These are phyloP conservation scores for Rhegmatorhina hoffmannsi DNA, from an alignment of 2,113 vertebrate genomes.

Conservation along the genomic window DNA sequence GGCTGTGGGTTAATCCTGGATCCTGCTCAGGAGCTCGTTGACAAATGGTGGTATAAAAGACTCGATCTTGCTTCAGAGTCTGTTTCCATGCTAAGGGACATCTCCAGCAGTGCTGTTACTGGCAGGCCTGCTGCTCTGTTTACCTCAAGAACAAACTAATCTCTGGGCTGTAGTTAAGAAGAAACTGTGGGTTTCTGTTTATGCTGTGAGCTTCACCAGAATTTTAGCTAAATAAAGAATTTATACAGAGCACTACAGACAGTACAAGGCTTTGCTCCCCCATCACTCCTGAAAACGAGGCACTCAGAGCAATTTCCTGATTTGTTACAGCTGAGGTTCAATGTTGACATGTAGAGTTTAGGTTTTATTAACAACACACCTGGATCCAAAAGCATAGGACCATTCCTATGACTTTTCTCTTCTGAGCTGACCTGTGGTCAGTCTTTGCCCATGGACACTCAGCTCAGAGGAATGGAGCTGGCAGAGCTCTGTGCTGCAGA, in stretches of 20 bases:
- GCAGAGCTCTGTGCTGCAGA: slow-evolving; percentile 33
- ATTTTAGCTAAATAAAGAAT: neutral
- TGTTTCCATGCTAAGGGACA: neutral
- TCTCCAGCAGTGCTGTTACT: neutral
- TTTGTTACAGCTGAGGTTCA: neutral
- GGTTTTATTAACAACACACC: neutral
- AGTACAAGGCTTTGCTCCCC: neutral
- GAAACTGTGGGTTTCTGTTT: neutral
- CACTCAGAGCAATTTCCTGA: neutral
- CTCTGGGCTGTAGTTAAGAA: neutral
- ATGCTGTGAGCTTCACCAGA: neutral
- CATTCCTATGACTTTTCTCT: neutral
- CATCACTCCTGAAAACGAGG: neutral
- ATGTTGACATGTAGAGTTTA: neutral
- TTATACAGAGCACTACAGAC: neutral
- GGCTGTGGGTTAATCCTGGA: slow-evolving; percentile 21
- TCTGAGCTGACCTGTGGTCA: slow-evolving; percentile 8
- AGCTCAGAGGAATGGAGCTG: neutral
- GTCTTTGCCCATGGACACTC: slow-evolving; percentile 31
- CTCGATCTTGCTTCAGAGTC: neutral
- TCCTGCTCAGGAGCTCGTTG: neutral
- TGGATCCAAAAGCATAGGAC: neutral
- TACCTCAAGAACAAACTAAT: slow-evolving; percentile 20
- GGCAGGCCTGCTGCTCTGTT: neutral
- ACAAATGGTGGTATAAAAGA: slow-evolving; percentile 20